These are phyloP conservation scores for Fregata magnificens DNA, from an alignment of 2,113 vertebrate species.

Conservation along the genomic window DNA sequence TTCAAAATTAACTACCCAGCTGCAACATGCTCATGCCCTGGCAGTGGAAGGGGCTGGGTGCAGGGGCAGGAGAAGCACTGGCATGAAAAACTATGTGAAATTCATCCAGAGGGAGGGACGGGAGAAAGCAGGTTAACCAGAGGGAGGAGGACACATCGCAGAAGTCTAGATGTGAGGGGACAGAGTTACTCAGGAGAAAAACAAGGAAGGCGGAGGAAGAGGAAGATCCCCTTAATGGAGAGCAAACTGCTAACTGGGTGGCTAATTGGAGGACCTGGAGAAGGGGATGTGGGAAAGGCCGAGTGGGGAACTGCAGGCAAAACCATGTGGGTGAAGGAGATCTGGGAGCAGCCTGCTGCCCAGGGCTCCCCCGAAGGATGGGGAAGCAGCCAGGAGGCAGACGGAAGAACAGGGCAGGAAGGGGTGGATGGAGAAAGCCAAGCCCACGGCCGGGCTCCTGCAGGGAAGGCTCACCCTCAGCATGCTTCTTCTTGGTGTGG, in stretches of 20 bases:
- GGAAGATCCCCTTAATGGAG: not conserved
- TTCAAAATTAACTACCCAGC: not conserved
- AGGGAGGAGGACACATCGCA: accelerated
- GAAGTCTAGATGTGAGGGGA: not conserved
- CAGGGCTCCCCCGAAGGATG: not conserved
- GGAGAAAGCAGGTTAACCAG: not conserved
- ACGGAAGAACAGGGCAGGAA: not conserved
- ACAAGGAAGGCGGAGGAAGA: not conserved
- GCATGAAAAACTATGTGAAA: not conserved
- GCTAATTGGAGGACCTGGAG: not conserved
- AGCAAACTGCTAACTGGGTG: not conserved
- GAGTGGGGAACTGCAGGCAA: not conserved
- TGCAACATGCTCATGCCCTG: not conserved
- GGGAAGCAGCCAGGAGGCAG: not conserved
- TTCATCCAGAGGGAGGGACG: not conserved
- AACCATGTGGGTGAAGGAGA: not conserved
- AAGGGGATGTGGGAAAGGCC: not conserved
- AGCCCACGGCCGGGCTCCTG: not conserved
- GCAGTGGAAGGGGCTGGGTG: not conserved
- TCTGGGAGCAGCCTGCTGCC: not conserved
- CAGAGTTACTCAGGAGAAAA: not conserved
- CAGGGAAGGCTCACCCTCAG: slow-evolving; percentile 75
- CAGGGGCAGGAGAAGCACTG: not conserved
- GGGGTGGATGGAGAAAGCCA: not conserved
- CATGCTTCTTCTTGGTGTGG: slow-evolving; percentile 91